These are phyloP conservation scores for Spicauda simplicius DNA, from an alignment of 2,888 invertebrate genomes.

Conservation along the genomic window DNA sequence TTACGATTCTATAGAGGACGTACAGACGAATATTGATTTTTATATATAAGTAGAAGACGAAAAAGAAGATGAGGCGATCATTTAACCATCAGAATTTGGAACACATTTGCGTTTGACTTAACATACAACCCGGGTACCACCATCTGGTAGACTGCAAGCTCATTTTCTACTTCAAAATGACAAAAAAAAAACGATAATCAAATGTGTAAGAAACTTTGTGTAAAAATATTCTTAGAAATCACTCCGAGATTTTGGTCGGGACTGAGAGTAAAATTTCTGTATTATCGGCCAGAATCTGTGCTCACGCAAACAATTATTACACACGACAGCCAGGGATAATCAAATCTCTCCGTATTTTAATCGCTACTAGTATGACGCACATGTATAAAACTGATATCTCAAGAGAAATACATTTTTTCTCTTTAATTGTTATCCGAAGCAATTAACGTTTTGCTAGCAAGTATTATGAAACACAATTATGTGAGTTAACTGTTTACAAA, in stretches of 20 bases:
- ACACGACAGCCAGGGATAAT: constrained; percentile 28
- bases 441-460: background rate
- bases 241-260: constrained; percentile 9
- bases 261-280: constrained; percentile 11
- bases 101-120: no score
- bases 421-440: background rate
- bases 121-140: no score
- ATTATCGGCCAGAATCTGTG: constrained; percentile 20
- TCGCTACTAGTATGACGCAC: background rate
- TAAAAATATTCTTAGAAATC: constrained; percentile 13
- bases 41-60: no score
- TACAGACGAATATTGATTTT: no score
- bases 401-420: background rate
- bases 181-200: no score
- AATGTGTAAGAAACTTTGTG: no score
- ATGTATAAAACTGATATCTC: background rate
- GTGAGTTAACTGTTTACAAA: no score
- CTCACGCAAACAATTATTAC: constrained; percentile 33
- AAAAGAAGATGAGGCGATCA: no score
- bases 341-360: constrained; percentile 27
- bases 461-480: background rate
- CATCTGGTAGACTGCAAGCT: no score
- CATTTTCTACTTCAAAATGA: no score
- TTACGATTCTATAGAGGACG: no score
- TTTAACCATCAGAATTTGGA: no score